phyloP scores from a whole-genome alignment of 2,888 invertebrate genomes.

The Halictus ligatus region DNA sequence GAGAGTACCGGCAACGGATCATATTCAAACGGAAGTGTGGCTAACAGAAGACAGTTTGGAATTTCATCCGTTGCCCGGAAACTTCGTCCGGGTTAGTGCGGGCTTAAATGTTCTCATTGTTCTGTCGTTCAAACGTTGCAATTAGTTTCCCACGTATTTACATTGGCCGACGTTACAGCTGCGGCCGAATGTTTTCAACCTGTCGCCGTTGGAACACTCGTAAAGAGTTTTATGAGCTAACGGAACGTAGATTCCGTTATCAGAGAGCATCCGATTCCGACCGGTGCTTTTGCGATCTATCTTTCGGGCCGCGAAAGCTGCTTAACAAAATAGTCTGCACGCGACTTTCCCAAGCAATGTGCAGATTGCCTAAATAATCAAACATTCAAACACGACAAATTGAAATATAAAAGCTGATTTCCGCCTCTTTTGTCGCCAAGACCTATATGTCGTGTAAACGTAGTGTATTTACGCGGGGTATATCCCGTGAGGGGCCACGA shows the following conservation, averaged over 20 bases:
- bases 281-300: not conserved
- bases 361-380: no score
- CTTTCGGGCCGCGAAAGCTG: not conserved
- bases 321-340: not conserved
- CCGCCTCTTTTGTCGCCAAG: no score
- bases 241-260: not conserved
- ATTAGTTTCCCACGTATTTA: conserved; percentile 61
- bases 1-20: conserved; percentile 44
- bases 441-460: no score
- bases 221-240: not conserved
- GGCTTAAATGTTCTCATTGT: conserved; percentile 55
- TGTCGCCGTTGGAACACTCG: not conserved
- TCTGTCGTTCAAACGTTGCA: conserved; percentile 53
- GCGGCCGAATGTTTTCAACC: conserved; percentile 7
- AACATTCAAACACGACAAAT: not conserved
- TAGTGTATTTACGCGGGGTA: no score
- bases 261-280: not conserved
- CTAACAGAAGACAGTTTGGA: conserved; percentile 63
- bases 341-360: not conserved
- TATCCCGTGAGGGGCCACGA: no score
- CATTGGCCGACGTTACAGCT: conserved; percentile 1
- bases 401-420: not conserved
- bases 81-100: conserved; percentile 34
- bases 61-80: conserved; percentile 57
- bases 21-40: conserved; percentile 62